Conservation (phyloP, 2,113 vertebrate genomes). For the Carassius carassius region DNA sequence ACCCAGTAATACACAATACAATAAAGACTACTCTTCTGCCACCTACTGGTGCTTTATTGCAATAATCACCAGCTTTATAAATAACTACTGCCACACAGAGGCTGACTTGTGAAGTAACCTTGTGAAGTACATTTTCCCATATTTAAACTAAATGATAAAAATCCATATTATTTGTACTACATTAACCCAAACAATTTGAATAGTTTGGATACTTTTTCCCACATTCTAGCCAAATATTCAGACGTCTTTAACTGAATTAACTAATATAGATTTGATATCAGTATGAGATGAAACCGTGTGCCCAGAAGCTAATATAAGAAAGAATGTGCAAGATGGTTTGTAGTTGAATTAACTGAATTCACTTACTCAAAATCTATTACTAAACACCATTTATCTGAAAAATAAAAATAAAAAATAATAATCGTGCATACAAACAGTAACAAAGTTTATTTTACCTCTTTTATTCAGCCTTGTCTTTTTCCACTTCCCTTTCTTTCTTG, state of each 20-base stretch:
- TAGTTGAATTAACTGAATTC: background rate
- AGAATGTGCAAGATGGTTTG: background rate
- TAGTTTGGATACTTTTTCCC: background rate
- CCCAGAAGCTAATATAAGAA: background rate
- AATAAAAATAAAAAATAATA: too few species aligned
- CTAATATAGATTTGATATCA: background rate
- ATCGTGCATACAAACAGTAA: too few species aligned
- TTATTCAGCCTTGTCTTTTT: slow-evolving; percentile 60
- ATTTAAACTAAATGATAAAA: background rate
- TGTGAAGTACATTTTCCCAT: background rate
- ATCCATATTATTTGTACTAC: background rate
- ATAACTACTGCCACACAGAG: background rate
- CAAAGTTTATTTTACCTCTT: background rate
- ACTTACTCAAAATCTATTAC: background rate
- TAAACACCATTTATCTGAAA: background rate
- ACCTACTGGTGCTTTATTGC: background rate
- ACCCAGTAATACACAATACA: background rate
- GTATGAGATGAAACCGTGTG: background rate
- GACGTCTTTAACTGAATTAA: background rate
- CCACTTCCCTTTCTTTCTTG: slow-evolving; percentile 51
- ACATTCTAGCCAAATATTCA: background rate
- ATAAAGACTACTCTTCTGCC: slow-evolving; percentile 15
- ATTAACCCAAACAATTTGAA: background rate
- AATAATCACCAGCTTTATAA: background rate
- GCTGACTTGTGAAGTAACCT: background rate